Evolutionary conservation across 1,140 invertebrate species (phyloP), one percentile per base, ranked within the genome.

Genomic region (Drosophila parabipectinata): DNA sequence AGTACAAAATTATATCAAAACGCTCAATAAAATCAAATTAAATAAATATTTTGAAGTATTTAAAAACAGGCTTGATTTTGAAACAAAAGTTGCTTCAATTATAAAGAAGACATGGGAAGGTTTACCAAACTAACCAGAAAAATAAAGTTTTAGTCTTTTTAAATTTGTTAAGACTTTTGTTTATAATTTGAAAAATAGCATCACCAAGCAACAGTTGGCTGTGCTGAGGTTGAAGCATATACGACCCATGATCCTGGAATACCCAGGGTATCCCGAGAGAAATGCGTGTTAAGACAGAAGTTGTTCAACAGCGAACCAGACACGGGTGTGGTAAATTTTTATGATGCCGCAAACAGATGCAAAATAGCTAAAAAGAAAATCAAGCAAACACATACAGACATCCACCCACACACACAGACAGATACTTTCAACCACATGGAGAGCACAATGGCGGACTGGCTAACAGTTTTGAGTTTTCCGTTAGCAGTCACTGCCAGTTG

Each of bases 271-370:
- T 26, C 8, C 14, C n/a, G 14, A 54, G 57, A 26, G 59, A 72
- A 56, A 66, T 82, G 80, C 80, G 78, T 84, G 80, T 84, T 76
- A 67, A 77, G 72, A 75, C 78, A 82, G 78, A 78, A 78, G 73
- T 76, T 76, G 82, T 78, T 88, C 72, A 88, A 82, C 83, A 78
- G 78, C 78, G 78, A 68, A 72, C 58, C 82, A 82, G 83, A 87
- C 82, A 87, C 83, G 82, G 79, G 67, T 87, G 83, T 88, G 83
- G 83, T 87, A 88, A 77, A 87, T 87, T 87, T 87, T 87, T 87
- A 89, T 88, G 84, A 83, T 88, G 83, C 83, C 83, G 83, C 83
- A 88, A 88, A 88, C 83, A 88, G 83, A 88, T 88, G 84, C 83
- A 88, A 88, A 87, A 88, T 88, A 68, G 79, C 79, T 74, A 75